Base-by-base conservation (phyloP, 2,113 vertebrate genomes). In the Peucedramus taeniatus region DNA sequence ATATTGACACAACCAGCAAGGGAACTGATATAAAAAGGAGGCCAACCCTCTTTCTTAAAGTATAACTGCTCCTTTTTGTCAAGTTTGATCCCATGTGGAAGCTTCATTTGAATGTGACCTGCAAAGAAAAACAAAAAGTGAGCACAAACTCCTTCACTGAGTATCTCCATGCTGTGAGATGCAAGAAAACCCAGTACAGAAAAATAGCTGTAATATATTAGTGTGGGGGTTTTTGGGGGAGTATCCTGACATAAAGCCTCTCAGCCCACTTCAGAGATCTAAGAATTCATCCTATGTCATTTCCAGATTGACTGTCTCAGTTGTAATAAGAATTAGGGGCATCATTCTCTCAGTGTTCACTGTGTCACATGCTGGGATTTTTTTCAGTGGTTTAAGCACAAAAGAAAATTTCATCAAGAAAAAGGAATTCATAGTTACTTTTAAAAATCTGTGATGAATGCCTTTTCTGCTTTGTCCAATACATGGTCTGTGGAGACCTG, bases 41-140 rank as follows among this genome's bases (percentile, higher is more conserved):
- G 59, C 35, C 85, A 89, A 18, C 13, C 35, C 40, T 63, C 70
- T 88, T 94, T 91, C 70, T 88, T 61, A 51, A 83, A n/a, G 13
- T 88, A 33, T 66, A 91, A 54, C 45, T 93, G 50, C 40, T 77
- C 61, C 63, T 84, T 93, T 96, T 93, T 47, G 17, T 75, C 56
- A 83, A n/a, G 35, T 40, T 70, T 86, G 70, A 86, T 86, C 59
- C 68, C 63, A 35, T 53, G 39, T 83, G 47, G 56, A 93, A 88
- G 39, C 81, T 90, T 83, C 64, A 83, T 92, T 90, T 95, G 82
- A 95, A 86, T 81, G 68, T 88, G 87, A 94, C 54, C 85, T 57
- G 4, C 54, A 94, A 96, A 96, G 82, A 86, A 95, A 96, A 90
- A 74, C 30, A 0, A 93, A 94, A 79, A 86, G 24, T 0, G 3